Evolutionary conservation across 1,140 invertebrate species (phyloP).

Genomic region (Dolichoris vasculosae): DNA sequence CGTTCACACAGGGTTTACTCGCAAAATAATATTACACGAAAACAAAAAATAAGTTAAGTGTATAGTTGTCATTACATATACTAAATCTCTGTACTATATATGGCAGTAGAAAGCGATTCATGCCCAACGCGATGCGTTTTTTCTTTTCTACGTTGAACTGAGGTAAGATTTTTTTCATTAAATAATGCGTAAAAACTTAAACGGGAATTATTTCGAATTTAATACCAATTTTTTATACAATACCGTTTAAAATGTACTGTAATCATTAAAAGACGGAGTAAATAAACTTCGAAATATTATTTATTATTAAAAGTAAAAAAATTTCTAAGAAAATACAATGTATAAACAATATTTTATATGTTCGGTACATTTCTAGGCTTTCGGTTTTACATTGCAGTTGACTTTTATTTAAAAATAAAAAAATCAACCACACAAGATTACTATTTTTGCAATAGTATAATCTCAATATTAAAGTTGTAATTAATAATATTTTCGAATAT

Average conservation of each 20-base stretch:
- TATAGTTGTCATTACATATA: conserved; percentile 48
- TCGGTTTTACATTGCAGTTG: neutral
- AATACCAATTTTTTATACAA: conserved; percentile 25
- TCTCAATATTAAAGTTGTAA: neutral
- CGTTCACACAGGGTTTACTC: conserved; percentile 44
- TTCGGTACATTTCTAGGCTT: neutral
- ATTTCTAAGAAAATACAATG: neutral
- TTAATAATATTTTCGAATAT: neutral
- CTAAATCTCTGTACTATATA: conserved; percentile 56
- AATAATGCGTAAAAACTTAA: conserved; percentile 5
- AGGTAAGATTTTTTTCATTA: conserved; percentile 18
- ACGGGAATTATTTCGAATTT: conserved; percentile 5
- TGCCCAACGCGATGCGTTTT: conserved; percentile 5
- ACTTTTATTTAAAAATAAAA: neutral
- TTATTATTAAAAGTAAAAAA: neutral
- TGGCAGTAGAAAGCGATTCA: conserved; percentile 62
- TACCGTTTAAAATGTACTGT: neutral
- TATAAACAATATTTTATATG: neutral
- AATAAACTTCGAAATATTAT: neutral
- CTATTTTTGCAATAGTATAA: neutral
- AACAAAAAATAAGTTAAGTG: conserved; percentile 48
- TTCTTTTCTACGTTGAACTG: conserved; percentile 32
- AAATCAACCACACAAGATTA: neutral
- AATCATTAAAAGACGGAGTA: neutral
- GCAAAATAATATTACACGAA: conserved; percentile 38